Percentiles rank a stretch among this genome's conserved stretches.
Evolutionary conservation across 2,888 invertebrate species (phyloP).

Genomic region (Ectobius pallidus): DNA sequence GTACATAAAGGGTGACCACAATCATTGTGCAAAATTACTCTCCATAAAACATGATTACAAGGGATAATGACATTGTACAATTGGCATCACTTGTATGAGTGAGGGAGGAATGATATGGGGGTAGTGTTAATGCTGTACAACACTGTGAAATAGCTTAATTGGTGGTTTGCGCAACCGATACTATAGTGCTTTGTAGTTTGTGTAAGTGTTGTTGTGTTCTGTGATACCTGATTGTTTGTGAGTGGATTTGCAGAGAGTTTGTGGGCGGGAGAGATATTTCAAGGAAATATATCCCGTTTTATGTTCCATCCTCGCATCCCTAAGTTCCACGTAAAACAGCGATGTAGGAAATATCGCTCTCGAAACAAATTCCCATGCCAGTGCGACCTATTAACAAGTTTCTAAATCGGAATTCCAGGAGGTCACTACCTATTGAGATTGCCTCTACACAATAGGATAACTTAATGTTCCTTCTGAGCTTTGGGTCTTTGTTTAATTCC

Average conservation of each 20-base stretch:
- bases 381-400: too few species aligned
- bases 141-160: conserved; percentile 16
- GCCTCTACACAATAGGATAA: too few species aligned
- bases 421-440: too few species aligned
- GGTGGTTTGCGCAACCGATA: neutral
- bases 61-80: neutral
- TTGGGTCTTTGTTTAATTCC: too few species aligned
- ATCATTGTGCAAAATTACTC: neutral
- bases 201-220: neutral
- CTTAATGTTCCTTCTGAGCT: too few species aligned
- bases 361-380: too few species aligned
- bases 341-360: too few species aligned
- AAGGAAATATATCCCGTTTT: neutral
- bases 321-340: too few species aligned
- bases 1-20: neutral
- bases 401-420: too few species aligned
- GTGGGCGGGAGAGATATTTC: neutral
- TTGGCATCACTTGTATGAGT: neutral
- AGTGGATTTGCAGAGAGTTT: neutral
- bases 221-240: neutral
- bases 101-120: neutral
- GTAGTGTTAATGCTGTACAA: neutral
- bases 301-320: neutral
- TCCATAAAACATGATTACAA: neutral
- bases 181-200: neutral